Evolutionary conservation across 2,113 vertebrate species (phyloP).

Genomic region (Galbula dea): DNA sequence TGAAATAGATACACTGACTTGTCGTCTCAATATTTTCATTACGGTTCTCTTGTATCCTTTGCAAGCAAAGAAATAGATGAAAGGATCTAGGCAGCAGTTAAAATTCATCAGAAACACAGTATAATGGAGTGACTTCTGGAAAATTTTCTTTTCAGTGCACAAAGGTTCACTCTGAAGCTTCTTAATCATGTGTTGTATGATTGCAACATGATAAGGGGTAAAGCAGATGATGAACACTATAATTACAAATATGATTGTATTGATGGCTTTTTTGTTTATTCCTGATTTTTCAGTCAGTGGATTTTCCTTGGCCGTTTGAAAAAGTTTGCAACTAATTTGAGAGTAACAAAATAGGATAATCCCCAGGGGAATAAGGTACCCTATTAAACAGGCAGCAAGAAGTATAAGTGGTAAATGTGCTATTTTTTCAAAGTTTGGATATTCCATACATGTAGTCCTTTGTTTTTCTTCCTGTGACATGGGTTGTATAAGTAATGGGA

Average conservation of each 20-base stretch:
- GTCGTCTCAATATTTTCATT: slow-evolving; percentile 84
- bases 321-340: slow-evolving; percentile 87
- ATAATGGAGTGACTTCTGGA: slow-evolving; percentile 91
- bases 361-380: slow-evolving; percentile 82
- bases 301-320: slow-evolving; percentile 83
- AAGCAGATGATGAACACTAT: slow-evolving; percentile 90
- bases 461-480: slow-evolving; percentile 75
- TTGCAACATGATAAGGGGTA: slow-evolving; percentile 89
- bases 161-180: slow-evolving; percentile 78
- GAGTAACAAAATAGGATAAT: slow-evolving; percentile 90
- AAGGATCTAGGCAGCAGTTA: slow-evolving; percentile 93
- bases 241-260: slow-evolving; percentile 92
- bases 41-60: slow-evolving; percentile 96
- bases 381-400: slow-evolving; percentile 87
- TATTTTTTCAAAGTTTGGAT: slow-evolving; percentile 88
- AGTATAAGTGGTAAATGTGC: slow-evolving; percentile 80
- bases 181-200: slow-evolving; percentile 93
- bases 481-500: slow-evolving; percentile 81
- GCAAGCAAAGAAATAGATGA: slow-evolving; percentile 97
- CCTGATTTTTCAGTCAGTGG: slow-evolving; percentile 88
- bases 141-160: slow-evolving; percentile 78
- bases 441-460: slow-evolving; percentile 92
- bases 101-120: slow-evolving; percentile 95
- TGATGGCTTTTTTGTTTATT: slow-evolving; percentile 90
- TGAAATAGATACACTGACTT: slow-evolving; percentile 88